These are phyloP conservation scores for Galendromus occidentalis DNA, from an alignment of 1,140 invertebrate genomes.

Conservation along the genomic window DNA sequence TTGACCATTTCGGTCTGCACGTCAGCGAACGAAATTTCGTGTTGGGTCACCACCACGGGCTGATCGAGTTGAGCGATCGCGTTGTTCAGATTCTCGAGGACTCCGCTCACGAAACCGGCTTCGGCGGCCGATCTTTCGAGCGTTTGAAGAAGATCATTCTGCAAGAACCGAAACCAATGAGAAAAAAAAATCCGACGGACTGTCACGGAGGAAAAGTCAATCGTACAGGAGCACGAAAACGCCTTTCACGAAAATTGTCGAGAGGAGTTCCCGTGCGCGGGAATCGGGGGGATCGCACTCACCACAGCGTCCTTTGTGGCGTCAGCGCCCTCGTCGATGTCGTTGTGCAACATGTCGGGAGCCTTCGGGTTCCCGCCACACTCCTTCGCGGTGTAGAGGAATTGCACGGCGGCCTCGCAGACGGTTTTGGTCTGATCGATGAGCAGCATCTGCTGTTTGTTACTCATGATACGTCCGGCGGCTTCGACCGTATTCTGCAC, in stretches of 20 bases:
- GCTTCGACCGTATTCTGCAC: slow-evolving; percentile 54
- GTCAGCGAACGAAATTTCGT: slow-evolving; percentile 51
- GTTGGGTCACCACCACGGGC: slow-evolving; percentile 21
- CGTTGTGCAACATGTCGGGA: slow-evolving; percentile 43
- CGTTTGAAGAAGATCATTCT: slow-evolving; percentile 50
- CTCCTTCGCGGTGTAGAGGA: slow-evolving; percentile 67
- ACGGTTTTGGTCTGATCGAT: slow-evolving; percentile 86
- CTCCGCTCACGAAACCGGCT: slow-evolving; percentile 47
- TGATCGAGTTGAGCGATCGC: slow-evolving; percentile 44
- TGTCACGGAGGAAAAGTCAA: not conserved
- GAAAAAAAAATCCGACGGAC: not conserved
- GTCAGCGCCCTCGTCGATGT: slow-evolving; percentile 59
- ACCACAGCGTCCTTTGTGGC: slow-evolving; percentile 51
- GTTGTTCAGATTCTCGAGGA: slow-evolving; percentile 72
- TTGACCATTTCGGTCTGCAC: slow-evolving; percentile 93
- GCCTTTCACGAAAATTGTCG: not conserved
- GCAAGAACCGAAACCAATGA: not conserved
- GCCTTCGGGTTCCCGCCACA: slow-evolving; percentile 79
- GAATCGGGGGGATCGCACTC: not conserved
- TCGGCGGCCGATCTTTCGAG: slow-evolving; percentile 66
- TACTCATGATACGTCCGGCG: slow-evolving; percentile 68
- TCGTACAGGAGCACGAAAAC: not conserved
- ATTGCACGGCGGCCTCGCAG: slow-evolving; percentile 62
- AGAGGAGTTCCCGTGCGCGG: not conserved
- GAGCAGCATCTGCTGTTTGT: slow-evolving; percentile 63